phyloP scores from a whole-genome alignment of 2,888 invertebrate genomes.

The Cheilosia urbana region DNA sequence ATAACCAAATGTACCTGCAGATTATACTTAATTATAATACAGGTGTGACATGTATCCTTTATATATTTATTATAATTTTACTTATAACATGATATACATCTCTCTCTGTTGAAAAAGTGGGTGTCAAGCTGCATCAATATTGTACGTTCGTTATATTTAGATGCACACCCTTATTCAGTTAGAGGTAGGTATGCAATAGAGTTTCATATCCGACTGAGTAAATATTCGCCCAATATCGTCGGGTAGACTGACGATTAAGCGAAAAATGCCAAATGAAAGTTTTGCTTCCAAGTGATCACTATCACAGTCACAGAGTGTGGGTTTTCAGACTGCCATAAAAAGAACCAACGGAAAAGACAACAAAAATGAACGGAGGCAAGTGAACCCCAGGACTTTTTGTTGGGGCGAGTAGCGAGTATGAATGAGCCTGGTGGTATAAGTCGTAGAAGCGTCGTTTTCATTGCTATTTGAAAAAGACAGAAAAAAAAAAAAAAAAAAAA shows the following conservation, averaged over 20 bases:
- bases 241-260: conserved; percentile 51
- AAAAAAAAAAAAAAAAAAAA: conserved; percentile 11
- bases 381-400: conserved; percentile 29
- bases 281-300: conserved; percentile 31
- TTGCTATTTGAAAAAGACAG: conserved; percentile 8
- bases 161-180: background rate
- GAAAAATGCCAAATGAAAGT: conserved; percentile 37
- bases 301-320: conserved; percentile 14
- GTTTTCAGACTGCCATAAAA: conserved; percentile 13
- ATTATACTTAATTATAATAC: background rate
- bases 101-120: no score
- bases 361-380: background rate
- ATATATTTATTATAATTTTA: no score
- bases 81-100: no score
- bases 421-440: conserved; percentile 18
- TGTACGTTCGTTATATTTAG: no score
- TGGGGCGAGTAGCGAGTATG: conserved; percentile 22
- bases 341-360: conserved; percentile 35
- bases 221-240: conserved; percentile 32
- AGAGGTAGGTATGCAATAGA: conserved; percentile 2
- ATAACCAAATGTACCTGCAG: background rate
- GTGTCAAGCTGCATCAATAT: no score
- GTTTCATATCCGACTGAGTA: conserved; percentile 35
- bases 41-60: background rate
- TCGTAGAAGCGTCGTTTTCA: conserved; percentile 2